Percentiles rank a stretch among this genome's conserved stretches.
These are phyloP conservation scores for Ceyx margarethae DNA, from an alignment of 2,113 vertebrate species.

Conservation along the genomic window DNA sequence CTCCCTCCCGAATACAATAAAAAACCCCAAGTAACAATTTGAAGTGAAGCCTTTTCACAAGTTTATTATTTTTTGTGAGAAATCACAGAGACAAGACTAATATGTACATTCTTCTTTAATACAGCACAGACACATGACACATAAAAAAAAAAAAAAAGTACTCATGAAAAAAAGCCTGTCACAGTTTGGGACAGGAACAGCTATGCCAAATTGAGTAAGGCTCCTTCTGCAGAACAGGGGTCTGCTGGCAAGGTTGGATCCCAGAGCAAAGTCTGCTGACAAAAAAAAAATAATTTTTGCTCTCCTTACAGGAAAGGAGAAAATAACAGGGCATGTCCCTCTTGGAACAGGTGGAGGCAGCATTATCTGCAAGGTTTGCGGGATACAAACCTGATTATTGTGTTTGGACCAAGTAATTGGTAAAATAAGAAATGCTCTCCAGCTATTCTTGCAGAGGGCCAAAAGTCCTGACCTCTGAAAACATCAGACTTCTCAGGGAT, in stretches of 20 bases:
- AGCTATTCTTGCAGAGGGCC: background rate
- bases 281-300: background rate
- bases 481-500: background rate
- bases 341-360: slow-evolving; percentile 22
- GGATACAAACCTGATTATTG: background rate
- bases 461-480: background rate
- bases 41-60: background rate
- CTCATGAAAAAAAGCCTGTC: slow-evolving; percentile 75
- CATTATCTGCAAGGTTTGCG: background rate
- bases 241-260: slow-evolving; percentile 61
- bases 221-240: slow-evolving; percentile 71
- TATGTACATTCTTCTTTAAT: slow-evolving; percentile 83
- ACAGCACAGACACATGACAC: slow-evolving; percentile 78
- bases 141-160: slow-evolving; percentile 68
- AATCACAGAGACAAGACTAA: background rate
- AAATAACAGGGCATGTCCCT: background rate
- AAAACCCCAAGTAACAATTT: background rate
- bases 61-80: background rate
- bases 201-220: slow-evolving; percentile 69
- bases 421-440: background rate
- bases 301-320: slow-evolving; percentile 2
- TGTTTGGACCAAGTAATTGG: background rate
- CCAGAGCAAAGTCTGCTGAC: slow-evolving; percentile 69
- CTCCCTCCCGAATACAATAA: background rate
- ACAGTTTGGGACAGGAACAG: slow-evolving; percentile 64